A percentile compares a stretch with the other conserved stretches of the same genome.
phyloP scores from a whole-genome alignment of 2,113 vertebrate species.

The Callorhinus ursinus region DNA sequence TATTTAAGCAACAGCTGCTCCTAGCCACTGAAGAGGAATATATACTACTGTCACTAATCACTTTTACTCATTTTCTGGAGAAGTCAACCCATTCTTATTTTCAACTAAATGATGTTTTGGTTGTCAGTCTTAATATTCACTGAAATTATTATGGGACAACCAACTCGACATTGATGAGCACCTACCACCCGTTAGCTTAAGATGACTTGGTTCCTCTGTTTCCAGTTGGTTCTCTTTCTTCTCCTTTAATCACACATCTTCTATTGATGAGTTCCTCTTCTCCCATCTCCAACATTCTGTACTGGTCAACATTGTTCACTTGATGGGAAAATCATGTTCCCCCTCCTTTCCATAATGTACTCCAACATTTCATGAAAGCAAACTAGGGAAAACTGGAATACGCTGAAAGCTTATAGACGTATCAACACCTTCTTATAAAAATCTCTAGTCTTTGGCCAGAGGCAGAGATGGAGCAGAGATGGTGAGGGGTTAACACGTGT shows the following conservation, averaged over 20 bases:
- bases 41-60: neutral
- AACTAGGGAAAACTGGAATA: neutral
- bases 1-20: neutral
- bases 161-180: neutral
- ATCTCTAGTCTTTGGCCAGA: neutral
- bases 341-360: neutral
- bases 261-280: neutral
- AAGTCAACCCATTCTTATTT: neutral
- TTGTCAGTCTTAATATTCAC: constrained; percentile 17
- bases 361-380: neutral
- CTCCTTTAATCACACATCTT: neutral
- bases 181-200: neutral
- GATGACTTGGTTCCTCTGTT: neutral
- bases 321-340: neutral
- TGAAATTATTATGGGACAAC: neutral
- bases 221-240: neutral
- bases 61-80: neutral
- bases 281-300: neutral
- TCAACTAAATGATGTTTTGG: neutral
- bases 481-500: neutral
- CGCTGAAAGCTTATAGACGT: neutral
- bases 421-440: neutral
- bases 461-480: neutral
- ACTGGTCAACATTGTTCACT: neutral
- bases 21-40: neutral